phyloP scores from a whole-genome alignment of 2,888 invertebrate species.

The Drosophila cyrtoloma region DNA sequence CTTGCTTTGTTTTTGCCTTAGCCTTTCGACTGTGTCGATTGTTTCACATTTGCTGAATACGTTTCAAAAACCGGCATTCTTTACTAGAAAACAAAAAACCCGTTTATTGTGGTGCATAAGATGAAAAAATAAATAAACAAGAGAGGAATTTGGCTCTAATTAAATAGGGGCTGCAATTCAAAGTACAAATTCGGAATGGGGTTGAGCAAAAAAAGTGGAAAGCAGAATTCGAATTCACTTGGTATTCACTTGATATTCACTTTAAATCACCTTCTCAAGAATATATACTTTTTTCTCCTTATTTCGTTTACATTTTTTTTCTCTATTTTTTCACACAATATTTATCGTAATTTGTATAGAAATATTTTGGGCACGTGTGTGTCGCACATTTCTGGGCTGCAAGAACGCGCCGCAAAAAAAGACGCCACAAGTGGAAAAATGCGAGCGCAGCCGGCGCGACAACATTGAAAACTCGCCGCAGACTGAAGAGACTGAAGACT shows the following conservation, averaged over 20 bases:
- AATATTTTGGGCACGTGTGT: constrained; percentile 34
- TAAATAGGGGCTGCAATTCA: constrained; percentile 47
- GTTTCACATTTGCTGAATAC: constrained; percentile 57
- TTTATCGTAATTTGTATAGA: constrained; percentile 13
- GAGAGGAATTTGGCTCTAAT: constrained; percentile 18
- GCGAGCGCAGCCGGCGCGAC: constrained; percentile 54
- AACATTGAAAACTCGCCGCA: constrained; percentile 74
- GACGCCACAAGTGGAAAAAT: constrained; percentile 19
- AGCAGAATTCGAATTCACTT: constrained; percentile 10
- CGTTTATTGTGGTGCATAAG: constrained; percentile 46
- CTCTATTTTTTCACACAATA: constrained; percentile 1
- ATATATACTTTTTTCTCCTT: not conserved
- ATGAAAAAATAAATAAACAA: constrained; percentile 14
- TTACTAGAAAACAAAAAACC: constrained; percentile 48
- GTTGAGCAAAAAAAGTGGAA: constrained; percentile 3
- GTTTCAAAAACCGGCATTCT: constrained; percentile 68
- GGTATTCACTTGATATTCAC: constrained; percentile 4
- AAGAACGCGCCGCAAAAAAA: constrained; percentile 52
- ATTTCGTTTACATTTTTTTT: not conserved
- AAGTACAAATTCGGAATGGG: not conserved
- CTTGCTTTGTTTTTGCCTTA: constrained; percentile 6
- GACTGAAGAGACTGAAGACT: constrained; percentile 63
- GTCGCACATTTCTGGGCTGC: constrained; percentile 33
- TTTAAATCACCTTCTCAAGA: not conserved
- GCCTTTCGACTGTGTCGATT: constrained; percentile 41